Base-by-base conservation (phyloP, 1,140 invertebrate species). In the Zeugodacus cucurbitae region DNA sequence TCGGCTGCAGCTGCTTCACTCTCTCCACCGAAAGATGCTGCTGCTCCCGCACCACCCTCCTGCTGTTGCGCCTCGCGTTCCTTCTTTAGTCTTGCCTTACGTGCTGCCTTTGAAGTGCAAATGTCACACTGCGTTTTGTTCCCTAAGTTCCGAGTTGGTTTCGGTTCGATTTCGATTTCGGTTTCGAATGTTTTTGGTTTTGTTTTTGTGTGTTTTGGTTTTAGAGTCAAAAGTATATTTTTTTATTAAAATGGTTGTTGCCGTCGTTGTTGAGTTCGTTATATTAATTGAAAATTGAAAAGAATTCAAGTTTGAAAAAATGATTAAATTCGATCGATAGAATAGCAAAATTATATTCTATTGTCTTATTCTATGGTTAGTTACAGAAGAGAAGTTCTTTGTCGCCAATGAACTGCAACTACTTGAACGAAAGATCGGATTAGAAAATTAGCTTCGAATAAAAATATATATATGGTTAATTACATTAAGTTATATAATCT, bases 91-190 rank as follows among this genome's bases (percentile, higher is more conserved):
- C 94, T 94, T 90, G 94, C 94, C 94, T 96, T 96, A 93, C 95
- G 95, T 92, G 94, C 95, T 89, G 95, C 93, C 95, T 96, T 96
- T 89, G 95, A 95, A 95, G 95, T 96, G 95, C 96, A 97, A 93
- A 96, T 94, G 94, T 97, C 96, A 94, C 96, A 97, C 93, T 96
- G 95, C 90, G 96, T 97, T 96, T 96, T 97, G 95, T 97, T 97
- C 96, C 96, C 96, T 97, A 94, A 92, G 90, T 90, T 90, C 85
- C 20, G 32, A 20, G 29, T 87, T 57, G 59, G 22, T 88, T 44
- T 86, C 87, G 41, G 32, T 86, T 32, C 8, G 58, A 29, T 26
- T 67, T 59, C 22, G 67, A 78, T 37, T 86, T 37, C 44, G n/a
- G 17, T 78, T 44, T 41, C 11, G 11, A 17, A 17, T 78, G 17